Conservation (phyloP, 2,797 vertebrate genomes). For the Steatocranus sp. region DNA sequence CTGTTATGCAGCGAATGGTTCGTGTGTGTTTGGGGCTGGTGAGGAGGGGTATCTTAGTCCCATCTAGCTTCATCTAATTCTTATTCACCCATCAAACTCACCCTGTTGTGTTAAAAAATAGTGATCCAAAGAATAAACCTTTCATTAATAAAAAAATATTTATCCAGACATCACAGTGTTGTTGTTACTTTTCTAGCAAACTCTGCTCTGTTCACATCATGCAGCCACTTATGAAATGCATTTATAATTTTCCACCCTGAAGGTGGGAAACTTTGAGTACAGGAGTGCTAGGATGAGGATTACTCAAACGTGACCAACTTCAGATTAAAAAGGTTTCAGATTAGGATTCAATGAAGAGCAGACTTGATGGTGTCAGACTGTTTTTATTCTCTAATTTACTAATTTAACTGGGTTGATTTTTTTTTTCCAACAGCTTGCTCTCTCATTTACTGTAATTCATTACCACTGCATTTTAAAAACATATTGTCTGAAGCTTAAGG, state of each 20-base stretch:
- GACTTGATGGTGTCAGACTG: no score
- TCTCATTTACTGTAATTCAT: no score
- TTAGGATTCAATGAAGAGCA: no score
- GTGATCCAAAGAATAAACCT: background rate
- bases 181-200: no score
- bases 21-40: background rate
- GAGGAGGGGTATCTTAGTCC: background rate
- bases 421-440: no score
- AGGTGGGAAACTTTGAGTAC: background rate
- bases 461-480: no score
- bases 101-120: background rate
- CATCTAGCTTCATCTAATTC: background rate
- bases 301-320: background rate
- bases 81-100: background rate
- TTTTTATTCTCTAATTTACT: no score
- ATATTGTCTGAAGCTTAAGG: background rate
- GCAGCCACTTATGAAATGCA: no score
- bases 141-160: no score
- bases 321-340: no score
- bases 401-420: no score
- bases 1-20: constrained; percentile 32
- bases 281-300: no score
- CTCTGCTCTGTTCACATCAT: background rate
- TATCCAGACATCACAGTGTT: background rate
- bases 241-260: background rate